Evolutionary conservation across 2,113 vertebrate species (phyloP).

Genomic region (Serinus canaria): DNA sequence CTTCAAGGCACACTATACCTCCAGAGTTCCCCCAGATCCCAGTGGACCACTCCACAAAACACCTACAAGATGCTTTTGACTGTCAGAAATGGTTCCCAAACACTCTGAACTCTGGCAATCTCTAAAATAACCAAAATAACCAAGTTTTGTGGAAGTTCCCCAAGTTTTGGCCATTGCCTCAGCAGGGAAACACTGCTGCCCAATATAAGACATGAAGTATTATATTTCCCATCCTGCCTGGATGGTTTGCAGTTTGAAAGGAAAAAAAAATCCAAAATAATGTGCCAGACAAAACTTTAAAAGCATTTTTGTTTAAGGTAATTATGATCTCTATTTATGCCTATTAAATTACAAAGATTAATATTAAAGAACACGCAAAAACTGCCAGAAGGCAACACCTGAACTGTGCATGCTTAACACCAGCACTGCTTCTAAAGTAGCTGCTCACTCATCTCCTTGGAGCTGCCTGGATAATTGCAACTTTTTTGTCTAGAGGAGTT

Average conservation of each 20-base stretch:
- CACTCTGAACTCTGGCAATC: not conserved
- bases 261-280: not conserved
- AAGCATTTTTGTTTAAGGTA: slow-evolving; percentile 64
- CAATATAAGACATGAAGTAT: not conserved
- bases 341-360: slow-evolving; percentile 71
- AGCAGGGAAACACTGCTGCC: not conserved
- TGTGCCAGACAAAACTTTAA: slow-evolving; percentile 48
- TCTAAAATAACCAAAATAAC: not conserved
- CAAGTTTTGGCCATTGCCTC: not conserved
- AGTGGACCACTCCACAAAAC: not conserved
- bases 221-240: slow-evolving; percentile 7
- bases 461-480: slow-evolving; percentile 40
- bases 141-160: not conserved
- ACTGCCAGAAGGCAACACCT: slow-evolving; percentile 67
- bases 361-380: slow-evolving; percentile 57
- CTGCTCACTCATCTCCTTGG: slow-evolving; percentile 38
- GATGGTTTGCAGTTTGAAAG: not conserved
- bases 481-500: slow-evolving; percentile 34
- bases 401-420: slow-evolving; percentile 46
- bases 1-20: not conserved
- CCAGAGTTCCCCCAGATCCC: not conserved
- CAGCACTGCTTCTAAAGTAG: slow-evolving; percentile 11
- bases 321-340: slow-evolving; percentile 65
- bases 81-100: not conserved
- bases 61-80: not conserved